Percentiles rank a stretch among this genome's conserved stretches.
These are phyloP conservation scores for Panurus biarmicus DNA, from an alignment of 2,113 vertebrate species.

Conservation along the genomic window DNA sequence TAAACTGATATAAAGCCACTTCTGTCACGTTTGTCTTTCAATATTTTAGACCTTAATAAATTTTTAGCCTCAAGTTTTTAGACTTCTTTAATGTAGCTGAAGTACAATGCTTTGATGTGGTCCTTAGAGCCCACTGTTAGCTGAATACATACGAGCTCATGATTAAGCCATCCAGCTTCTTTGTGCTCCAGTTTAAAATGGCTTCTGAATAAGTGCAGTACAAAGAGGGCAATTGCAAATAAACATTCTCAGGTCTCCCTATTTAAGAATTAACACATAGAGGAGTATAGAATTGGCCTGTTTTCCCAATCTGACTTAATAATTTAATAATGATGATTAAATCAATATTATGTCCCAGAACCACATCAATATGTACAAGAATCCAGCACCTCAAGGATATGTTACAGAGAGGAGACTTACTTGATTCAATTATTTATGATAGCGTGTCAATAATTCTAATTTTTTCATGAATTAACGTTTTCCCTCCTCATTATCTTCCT, in stretches of 20 bases:
- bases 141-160: neutral
- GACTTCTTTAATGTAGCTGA: constrained; percentile 1
- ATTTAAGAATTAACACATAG: neutral
- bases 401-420: constrained; percentile 8
- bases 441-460: constrained; percentile 26
- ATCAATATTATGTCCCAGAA: constrained; percentile 52
- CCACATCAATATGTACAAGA: constrained; percentile 35
- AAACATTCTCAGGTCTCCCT: neutral
- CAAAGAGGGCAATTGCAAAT: constrained; percentile 14
- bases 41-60: constrained; percentile 13
- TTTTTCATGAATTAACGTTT: constrained; percentile 42
- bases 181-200: constrained; percentile 32
- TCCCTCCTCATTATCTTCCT: neutral
- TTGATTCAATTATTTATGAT: constrained; percentile 57
- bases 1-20: constrained; percentile 19
- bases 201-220: neutral
- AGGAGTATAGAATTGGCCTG: neutral
- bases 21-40: constrained; percentile 4
- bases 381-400: constrained; percentile 26
- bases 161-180: neutral
- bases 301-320: constrained; percentile 48
- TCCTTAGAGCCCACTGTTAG: constrained; percentile 5
- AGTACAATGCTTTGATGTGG: neutral
- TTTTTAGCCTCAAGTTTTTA: no score
- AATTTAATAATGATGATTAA: constrained; percentile 34